phyloP scores from a whole-genome alignment of 2,113 vertebrate species.

The Crypturellus undulatus region DNA sequence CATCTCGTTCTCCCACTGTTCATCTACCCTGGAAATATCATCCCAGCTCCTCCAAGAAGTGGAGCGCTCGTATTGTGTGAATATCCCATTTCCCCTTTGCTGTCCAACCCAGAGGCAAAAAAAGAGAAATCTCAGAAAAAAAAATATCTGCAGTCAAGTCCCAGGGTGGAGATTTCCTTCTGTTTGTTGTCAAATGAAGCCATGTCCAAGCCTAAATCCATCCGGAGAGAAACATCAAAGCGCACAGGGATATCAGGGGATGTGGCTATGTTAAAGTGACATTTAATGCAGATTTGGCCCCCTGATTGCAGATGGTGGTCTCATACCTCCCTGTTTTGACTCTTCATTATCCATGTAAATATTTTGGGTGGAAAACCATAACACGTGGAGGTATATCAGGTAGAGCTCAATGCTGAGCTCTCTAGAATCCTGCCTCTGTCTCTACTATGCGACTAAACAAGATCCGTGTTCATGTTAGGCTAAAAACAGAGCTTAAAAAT shows the following conservation, averaged over 20 bases:
- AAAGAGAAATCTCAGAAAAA: background rate
- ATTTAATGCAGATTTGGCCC: background rate
- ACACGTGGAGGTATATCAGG: background rate
- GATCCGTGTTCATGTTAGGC: too few species aligned
- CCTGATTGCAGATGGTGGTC: background rate
- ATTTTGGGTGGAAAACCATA: background rate
- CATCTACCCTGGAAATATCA: background rate
- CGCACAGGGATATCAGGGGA: background rate
- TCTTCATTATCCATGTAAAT: background rate
- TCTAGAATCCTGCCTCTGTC: background rate
- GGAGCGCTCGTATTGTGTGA: background rate
- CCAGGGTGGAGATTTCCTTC: background rate
- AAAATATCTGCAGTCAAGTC: background rate
- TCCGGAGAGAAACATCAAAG: background rate
- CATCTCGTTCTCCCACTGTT: background rate
- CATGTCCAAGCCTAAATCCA: fast-evolving
- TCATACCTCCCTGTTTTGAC: background rate
- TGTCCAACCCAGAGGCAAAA: background rate
- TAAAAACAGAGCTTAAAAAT: too few species aligned
- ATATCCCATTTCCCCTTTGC: background rate
- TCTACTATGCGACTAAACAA: too few species aligned
- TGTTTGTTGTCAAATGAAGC: background rate
- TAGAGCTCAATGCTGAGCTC: background rate
- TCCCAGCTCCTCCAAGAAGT: background rate
- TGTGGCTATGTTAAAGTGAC: background rate